Conservation (phyloP, 2,888 invertebrate species). For the Zonitis immaculata region DNA sequence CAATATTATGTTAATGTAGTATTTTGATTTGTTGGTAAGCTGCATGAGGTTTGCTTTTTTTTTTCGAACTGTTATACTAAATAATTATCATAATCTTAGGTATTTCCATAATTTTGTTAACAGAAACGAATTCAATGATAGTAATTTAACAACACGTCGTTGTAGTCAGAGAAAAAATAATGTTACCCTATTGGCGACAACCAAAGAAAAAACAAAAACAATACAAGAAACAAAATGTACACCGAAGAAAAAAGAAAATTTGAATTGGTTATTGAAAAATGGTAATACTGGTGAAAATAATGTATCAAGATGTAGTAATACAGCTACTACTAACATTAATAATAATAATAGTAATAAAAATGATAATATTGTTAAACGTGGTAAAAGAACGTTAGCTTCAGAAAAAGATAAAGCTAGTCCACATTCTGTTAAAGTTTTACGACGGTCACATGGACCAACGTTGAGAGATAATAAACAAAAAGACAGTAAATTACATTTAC, state of each 20-base stretch:
- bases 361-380: slow-evolving; percentile 36
- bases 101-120: slow-evolving; percentile 34
- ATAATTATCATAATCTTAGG: background rate
- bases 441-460: slow-evolving; percentile 34
- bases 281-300: slow-evolving; percentile 14
- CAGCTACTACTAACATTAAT: slow-evolving; percentile 21
- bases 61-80: background rate
- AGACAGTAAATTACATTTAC: slow-evolving; percentile 29
- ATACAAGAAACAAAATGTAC: slow-evolving; percentile 25
- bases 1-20: background rate
- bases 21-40: background rate
- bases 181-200: slow-evolving; percentile 17
- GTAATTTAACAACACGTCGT: slow-evolving; percentile 28
- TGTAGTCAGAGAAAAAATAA: slow-evolving; percentile 33
- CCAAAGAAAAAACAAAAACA: slow-evolving; percentile 16
- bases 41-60: background rate
- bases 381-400: slow-evolving; percentile 40
- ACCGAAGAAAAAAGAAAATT: slow-evolving; percentile 33
- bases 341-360: slow-evolving; percentile 26
- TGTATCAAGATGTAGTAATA: slow-evolving; percentile 13
- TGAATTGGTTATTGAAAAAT: slow-evolving; percentile 30
- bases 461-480: slow-evolving; percentile 28
- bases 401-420: slow-evolving; percentile 43
- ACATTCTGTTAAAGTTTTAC: slow-evolving; percentile 43
- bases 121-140: slow-evolving; percentile 41